Conservation (phyloP, 2,113 vertebrate genomes). For the Numida meleagris region DNA sequence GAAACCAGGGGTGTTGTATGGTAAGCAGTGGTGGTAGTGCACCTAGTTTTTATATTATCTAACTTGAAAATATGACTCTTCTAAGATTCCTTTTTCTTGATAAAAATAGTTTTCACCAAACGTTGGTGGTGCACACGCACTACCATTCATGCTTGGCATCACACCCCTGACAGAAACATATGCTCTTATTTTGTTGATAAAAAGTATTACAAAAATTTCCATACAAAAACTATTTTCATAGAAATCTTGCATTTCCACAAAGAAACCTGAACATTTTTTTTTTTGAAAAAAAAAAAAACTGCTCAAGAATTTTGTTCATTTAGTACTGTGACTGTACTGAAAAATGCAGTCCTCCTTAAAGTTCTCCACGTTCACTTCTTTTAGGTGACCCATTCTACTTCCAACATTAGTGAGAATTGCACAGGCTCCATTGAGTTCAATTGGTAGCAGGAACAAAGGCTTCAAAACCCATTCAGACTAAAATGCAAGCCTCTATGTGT, state of each 20-base stretch:
- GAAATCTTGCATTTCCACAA: conserved; percentile 99
- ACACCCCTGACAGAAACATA: conserved; percentile 80
- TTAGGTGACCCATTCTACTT: conserved; percentile 64
- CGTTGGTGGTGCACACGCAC: conserved; percentile 87
- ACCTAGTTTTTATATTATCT: conserved; percentile 84
- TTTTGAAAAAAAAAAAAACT: conserved; percentile 78
- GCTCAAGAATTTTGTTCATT: conserved; percentile 85
- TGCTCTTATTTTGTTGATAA: conserved; percentile 92
- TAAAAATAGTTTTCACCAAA: conserved; percentile 98
- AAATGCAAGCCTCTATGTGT: conserved; percentile 57
- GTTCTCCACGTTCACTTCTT: conserved; percentile 70
- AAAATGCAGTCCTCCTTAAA: conserved; percentile 82
- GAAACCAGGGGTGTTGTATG: conserved; percentile 86
- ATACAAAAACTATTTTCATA: conserved; percentile 98
- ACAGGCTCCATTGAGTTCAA: conserved; percentile 74
- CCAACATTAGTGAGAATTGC: conserved; percentile 66
- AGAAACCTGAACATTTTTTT: conserved; percentile 91
- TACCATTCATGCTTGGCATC: conserved; percentile 86
- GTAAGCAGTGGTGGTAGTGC: conserved; percentile 87
- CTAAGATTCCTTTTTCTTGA: conserved; percentile 93
- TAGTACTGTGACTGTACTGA: conserved; percentile 79
- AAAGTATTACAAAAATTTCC: conserved; percentile 99
- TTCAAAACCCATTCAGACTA: conserved; percentile 61
- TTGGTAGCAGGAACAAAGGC: conserved; percentile 63
- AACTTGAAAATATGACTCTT: conserved; percentile 98